phyloP scores from a whole-genome alignment of 2,888 invertebrate species.

The Sminthurides aquaticus region DNA sequence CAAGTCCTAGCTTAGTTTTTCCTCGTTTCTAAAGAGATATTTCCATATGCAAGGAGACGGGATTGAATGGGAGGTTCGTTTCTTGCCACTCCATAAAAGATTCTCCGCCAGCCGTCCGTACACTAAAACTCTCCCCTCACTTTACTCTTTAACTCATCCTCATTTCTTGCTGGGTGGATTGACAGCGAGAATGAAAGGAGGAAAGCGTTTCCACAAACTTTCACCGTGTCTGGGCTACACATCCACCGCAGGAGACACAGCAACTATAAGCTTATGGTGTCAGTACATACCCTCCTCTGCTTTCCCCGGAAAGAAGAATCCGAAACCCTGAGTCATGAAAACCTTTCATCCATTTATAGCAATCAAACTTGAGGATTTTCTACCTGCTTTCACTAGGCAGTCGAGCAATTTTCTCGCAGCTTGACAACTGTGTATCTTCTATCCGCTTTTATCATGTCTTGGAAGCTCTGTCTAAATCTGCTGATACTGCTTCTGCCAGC shows the following conservation, averaged over 20 bases:
- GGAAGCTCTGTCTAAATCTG: neutral
- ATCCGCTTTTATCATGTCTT: neutral
- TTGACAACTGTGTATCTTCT: neutral
- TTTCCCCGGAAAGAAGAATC: too few species aligned
- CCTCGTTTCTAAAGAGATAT: slow-evolving; percentile 4
- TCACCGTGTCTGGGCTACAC: neutral
- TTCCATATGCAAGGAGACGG: neutral
- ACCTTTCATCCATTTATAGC: neutral
- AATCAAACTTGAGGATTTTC: neutral
- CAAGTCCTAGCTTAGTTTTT: too few species aligned
- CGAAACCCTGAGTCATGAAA: neutral
- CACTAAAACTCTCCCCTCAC: neutral
- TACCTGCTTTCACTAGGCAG: neutral
- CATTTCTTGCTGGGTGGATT: neutral
- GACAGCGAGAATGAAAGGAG: neutral
- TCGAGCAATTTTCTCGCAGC: neutral
- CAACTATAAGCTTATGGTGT: too few species aligned
- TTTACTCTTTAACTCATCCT: neutral
- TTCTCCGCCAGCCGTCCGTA: neutral
- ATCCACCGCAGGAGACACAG: too few species aligned
- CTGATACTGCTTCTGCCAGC: neutral
- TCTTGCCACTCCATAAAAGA: too few species aligned
- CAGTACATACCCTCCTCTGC: too few species aligned
- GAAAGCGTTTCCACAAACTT: neutral
- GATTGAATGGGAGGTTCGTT: too few species aligned